Percentiles rank a stretch among this genome's conserved stretches.
These are phyloP conservation scores for Aplodontia rufa DNA, from an alignment of 2,113 vertebrate genomes.

Conservation along the genomic window DNA sequence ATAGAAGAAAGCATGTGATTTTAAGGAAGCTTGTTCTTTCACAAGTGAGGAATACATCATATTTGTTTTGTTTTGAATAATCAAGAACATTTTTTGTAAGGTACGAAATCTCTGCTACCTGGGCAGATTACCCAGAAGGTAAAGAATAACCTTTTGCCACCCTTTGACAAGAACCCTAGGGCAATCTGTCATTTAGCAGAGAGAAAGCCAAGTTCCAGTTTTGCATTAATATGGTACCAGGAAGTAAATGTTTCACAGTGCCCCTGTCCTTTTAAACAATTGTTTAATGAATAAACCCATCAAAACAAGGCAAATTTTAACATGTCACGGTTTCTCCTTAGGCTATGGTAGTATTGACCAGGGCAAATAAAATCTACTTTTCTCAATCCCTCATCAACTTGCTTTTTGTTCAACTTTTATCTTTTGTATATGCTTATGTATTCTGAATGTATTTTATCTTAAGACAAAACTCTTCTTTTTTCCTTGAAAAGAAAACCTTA, in stretches of 20 bases:
- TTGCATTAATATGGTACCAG: not conserved
- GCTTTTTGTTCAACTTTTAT: not conserved
- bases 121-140: not conserved
- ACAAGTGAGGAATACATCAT: not conserved
- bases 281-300: not conserved
- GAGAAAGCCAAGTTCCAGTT: not conserved
- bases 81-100: not conserved
- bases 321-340: not conserved
- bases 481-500: not conserved
- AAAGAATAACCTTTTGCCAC: not conserved
- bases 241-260: not conserved
- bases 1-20: not conserved
- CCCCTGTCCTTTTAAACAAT: not conserved
- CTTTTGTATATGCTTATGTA: not conserved
- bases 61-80: not conserved
- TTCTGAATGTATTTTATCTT: not conserved
- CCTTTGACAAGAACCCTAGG: not conserved
- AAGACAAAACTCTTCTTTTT: not conserved
- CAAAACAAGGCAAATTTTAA: not conserved
- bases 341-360: not conserved
- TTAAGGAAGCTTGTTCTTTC: not conserved
- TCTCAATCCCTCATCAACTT: not conserved
- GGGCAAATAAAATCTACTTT: not conserved
- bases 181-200: not conserved
- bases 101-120: not conserved